Base-by-base conservation (phyloP, 1,140 invertebrate genomes). In the Pygmarrhopalites habei region DNA sequence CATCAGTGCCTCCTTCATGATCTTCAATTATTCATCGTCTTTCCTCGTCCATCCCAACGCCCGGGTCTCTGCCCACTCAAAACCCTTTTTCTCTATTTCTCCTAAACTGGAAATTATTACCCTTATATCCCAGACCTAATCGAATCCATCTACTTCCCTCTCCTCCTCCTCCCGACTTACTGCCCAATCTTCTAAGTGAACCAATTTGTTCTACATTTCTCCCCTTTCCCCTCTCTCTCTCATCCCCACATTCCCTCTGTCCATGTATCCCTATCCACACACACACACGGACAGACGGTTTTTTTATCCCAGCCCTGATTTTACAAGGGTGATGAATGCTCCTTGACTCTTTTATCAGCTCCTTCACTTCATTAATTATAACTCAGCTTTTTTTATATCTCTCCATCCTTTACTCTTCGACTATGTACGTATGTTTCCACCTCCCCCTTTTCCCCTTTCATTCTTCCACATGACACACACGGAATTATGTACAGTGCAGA, bases 1-100 rank as follows among this genome's bases (percentile, higher is more conserved):
- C 68, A 70, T 70, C 68, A 70, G 68, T 70, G 65, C 55, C 51
- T 7, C 5, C 65, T 67, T 70, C 68, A 70, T 70, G 65, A 67
- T 70, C 65, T 60, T 70, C 62, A 52, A 70, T 70, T 67, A 70
- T 70, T 70, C 65, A 70, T 46, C 26, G 44, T 39, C 39, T 64
- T n/a, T n/a, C 56, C 62, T 61, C 53, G 30, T 47, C 60, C 41
- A 46, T 21, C n/a, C 53, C 28, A 57, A 2, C 30, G n/a, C n/a
- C n/a, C n/a, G n/a, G n/a, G n/a, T n/a, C n/a, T n/a, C n/a, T n/a
- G n/a, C n/a, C 53, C 21, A 52, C 49, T 52, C 49, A 52, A n/a
- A n/a, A 52, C 49, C 49, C 49, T 52, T 52, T 52, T 52, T n/a
- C 15, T 52, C 49, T 52, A 52, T 52, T 52, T 44, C 53, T 62